Evolutionary conservation across 2,797 vertebrate species (phyloP).

Genomic region (Paratrypauchen microcephalus): DNA sequence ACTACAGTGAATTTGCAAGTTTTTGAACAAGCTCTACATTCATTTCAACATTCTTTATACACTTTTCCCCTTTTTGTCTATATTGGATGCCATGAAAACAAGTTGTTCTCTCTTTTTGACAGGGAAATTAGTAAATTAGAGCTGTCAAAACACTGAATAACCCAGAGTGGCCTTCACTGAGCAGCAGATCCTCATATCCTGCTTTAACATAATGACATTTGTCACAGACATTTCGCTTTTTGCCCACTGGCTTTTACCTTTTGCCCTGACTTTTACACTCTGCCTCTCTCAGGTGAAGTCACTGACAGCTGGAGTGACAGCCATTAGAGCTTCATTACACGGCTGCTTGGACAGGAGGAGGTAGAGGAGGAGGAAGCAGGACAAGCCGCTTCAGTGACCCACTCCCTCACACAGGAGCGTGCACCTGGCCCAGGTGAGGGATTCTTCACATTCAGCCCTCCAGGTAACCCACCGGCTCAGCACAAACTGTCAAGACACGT

Average conservation of each 20-base stretch:
- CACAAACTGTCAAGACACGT: constrained; percentile 13
- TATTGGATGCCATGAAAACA: not conserved
- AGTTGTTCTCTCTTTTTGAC: constrained; percentile 2
- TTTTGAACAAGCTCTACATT: not conserved
- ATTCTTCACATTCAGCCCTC: constrained; percentile 57
- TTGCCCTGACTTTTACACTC: not conserved
- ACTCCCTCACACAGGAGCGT: constrained; percentile 22
- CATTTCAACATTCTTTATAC: not conserved
- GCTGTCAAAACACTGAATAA: not conserved
- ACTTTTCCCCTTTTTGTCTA: not conserved
- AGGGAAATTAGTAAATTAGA: constrained; percentile 2
- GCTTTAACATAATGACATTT: constrained; percentile 6
- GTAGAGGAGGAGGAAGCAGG: constrained; percentile 50
- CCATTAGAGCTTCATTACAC: constrained; percentile 69
- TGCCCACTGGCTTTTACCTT: not conserved
- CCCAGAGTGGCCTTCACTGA: not conserved
- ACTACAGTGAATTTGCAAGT: no score
- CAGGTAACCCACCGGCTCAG: constrained; percentile 31
- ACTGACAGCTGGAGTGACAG: constrained; percentile 61
- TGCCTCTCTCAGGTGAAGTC: constrained; percentile 36
- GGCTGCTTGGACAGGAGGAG: constrained; percentile 58
- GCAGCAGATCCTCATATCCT: not conserved
- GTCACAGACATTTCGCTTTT: constrained; percentile 7
- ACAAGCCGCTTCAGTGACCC: constrained; percentile 27
- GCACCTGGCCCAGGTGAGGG: constrained; percentile 63